phyloP scores from a whole-genome alignment of 2,888 invertebrate genomes.

The Tanypteryx hageni region DNA sequence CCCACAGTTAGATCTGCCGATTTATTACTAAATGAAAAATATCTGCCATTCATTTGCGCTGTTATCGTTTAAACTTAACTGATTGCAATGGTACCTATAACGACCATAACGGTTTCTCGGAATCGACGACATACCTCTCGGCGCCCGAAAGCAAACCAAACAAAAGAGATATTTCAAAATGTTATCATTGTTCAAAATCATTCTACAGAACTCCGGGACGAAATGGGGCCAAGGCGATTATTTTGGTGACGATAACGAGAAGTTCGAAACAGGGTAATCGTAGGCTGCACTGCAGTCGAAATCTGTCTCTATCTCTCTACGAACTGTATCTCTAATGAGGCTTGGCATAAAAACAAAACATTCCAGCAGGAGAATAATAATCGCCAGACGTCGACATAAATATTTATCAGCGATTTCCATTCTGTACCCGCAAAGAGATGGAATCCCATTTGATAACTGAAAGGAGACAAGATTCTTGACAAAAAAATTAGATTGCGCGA shows the following conservation, averaged over 20 bases:
- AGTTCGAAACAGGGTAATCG: neutral
- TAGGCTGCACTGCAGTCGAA: neutral
- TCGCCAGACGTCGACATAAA: neutral
- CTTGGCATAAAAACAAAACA: neutral
- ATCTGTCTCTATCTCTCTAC: neutral
- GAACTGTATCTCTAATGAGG: no score
- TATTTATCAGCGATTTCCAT: neutral
- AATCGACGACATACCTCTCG: no score
- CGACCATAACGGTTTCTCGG: no score
- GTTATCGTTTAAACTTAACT: no score
- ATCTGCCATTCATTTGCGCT: no score
- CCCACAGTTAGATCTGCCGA: no score
- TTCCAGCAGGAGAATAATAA: neutral
- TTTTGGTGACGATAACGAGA: neutral
- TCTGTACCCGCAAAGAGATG: neutral
- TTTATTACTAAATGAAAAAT: no score
- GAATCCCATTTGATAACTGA: neutral
- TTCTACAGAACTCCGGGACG: neutral
- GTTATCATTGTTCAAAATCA: no score
- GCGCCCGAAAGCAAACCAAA: no score
- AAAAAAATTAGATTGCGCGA: neutral
- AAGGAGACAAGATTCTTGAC: slow-evolving; percentile 6
- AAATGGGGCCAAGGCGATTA: neutral
- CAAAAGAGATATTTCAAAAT: no score
- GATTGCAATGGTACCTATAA: no score